Evolutionary conservation across 2,113 vertebrate species (phyloP).

Genomic region (Psilopsiagon aymara): DNA sequence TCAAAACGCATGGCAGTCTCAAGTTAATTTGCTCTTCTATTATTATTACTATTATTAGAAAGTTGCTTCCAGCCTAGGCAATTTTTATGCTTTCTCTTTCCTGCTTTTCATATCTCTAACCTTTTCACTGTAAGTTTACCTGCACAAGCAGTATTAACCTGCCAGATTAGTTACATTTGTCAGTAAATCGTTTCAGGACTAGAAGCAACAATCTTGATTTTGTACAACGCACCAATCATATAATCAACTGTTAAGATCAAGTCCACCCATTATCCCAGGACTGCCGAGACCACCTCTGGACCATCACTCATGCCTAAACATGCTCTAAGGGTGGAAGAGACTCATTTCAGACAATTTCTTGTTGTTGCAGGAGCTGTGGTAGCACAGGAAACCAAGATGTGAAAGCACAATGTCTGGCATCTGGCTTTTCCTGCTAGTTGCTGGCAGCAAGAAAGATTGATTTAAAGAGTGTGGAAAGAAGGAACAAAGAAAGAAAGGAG

Average conservation of each 20-base stretch:
- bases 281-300: not conserved
- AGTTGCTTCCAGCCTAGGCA: not conserved
- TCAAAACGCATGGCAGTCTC: not conserved
- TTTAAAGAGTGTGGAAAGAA: not conserved
- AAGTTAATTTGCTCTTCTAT: not conserved
- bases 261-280: not conserved
- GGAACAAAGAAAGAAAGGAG: not conserved
- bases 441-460: not conserved
- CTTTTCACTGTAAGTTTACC: not conserved
- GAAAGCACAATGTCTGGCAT: not conserved
- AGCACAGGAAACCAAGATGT: not conserved
- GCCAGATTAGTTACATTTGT: not conserved
- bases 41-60: not conserved
- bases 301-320: not conserved
- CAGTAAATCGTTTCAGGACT: not conserved
- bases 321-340: not conserved
- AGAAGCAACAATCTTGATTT: not conserved
- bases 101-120: not conserved
- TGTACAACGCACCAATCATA: not conserved
- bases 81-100: not conserved
- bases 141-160: not conserved
- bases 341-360: not conserved
- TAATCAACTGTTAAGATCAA: not conserved
- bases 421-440: not conserved
- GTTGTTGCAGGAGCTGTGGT: not conserved